Base-by-base conservation (phyloP, 2,888 invertebrate genomes). In the Tetranychus piercei region DNA sequence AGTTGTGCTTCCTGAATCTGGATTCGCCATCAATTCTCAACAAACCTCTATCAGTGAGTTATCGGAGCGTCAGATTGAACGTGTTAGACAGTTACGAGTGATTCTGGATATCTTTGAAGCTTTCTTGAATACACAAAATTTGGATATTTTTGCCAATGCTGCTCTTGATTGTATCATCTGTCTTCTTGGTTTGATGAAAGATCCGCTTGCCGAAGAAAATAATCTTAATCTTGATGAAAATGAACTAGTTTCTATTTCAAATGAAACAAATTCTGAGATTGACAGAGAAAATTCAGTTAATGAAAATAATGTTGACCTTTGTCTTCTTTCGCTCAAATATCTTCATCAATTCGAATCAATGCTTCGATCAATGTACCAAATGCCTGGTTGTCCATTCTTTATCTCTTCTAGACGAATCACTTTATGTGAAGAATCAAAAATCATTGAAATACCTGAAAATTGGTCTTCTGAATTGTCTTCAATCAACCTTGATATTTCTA, bases 371-470 rank as follows among this genome's bases (percentile, higher is more conserved):
- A 55, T 94, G 92, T 92, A 91, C 82, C 89, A 88, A 80, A 94
- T 94, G 93, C 93, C 94, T 0, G 91, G 92, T 79, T 93, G 93
- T 81, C 94, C 94, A 0, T 89, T 89, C 77, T 94, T 94, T 81
- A 92, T 92, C 82, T 89, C 18, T 23, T 43, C 20, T n/a, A 44
- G 73, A 20, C 6, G 44, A 23, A 44, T 71, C 6, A 44, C 69
- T 7, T 23, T 65, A 64, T 23, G 74, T 64, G 23, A 65, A n/a
- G 75, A 75, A 18, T 18, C 66, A 55, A 73, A 76, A 73, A 23
- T 65, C 8, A 71, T 75, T 44, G 71, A 69, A n/a, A 65, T 72
- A n/a, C 65, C 45, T 44, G 45, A 44, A 55, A 15, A 43, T 44
- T 44, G 65, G 20, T 22, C 20, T n/a, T 11, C 20, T n/a, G 22